A percentile compares a stretch with the other conserved stretches of the same genome.
These are phyloP conservation scores for Coelopa pilipes DNA, from an alignment of 2,888 invertebrate genomes.

Conservation along the genomic window DNA sequence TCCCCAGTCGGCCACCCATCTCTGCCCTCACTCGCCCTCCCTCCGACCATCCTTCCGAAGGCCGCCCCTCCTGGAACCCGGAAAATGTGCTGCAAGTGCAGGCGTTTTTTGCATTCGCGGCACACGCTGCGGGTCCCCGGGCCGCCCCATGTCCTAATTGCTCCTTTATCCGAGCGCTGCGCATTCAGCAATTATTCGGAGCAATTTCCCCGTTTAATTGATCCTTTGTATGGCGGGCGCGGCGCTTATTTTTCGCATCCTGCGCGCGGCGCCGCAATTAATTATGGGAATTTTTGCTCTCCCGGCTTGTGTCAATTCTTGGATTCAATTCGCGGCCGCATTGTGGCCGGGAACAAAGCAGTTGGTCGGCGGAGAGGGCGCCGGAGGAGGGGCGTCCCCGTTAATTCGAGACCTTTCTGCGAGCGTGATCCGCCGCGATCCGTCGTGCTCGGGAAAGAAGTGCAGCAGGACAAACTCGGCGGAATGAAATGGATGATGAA, in stretches of 20 bases:
- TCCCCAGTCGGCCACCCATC: too few species aligned
- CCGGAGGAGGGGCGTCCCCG: too few species aligned
- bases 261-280: neutral
- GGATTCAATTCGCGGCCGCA: slow-evolving; percentile 19
- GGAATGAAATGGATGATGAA: too few species aligned
- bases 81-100: slow-evolving; percentile 11
- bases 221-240: slow-evolving; percentile 24
- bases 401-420: too few species aligned
- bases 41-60: neutral
- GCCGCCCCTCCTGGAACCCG: neutral
- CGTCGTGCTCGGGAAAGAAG: too few species aligned
- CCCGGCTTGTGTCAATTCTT: neutral
- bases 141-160: slow-evolving; percentile 13
- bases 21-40: too few species aligned
- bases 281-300: slow-evolving; percentile 2
- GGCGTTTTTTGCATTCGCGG: neutral
- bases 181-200: slow-evolving; percentile 34
- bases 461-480: too few species aligned
- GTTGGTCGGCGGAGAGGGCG: too few species aligned
- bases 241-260: slow-evolving; percentile 1
- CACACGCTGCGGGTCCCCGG: neutral
- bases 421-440: too few species aligned
- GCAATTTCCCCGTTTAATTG: slow-evolving; percentile 35
- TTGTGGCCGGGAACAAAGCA: slow-evolving; percentile 24
- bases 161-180: slow-evolving; percentile 31